Percentiles rank a stretch among this genome's conserved stretches.
Conservation (phyloP, 1,140 invertebrate species). For the Drosophila lacertosa region DNA sequence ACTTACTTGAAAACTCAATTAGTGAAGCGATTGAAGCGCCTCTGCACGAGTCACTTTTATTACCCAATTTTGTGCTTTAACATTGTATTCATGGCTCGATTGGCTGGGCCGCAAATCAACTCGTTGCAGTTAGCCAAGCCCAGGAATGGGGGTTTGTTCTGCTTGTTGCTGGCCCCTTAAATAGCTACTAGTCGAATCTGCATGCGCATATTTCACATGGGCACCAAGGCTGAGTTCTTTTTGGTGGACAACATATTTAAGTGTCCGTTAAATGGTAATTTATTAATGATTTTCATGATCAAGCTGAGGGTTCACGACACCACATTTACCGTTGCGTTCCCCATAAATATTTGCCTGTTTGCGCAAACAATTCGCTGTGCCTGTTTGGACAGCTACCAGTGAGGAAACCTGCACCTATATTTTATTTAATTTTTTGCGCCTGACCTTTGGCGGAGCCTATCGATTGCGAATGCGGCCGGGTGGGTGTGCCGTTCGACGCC, state of each 20-base stretch:
- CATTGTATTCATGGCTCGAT: constrained; percentile 7
- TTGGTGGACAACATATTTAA: not conserved
- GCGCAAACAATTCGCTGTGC: constrained; percentile 39
- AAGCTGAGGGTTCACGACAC: constrained; percentile 3
- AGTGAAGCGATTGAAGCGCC: constrained; percentile 34
- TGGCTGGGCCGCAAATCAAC: constrained; percentile 28
- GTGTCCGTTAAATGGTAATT: not conserved
- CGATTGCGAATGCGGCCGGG: constrained; percentile 64
- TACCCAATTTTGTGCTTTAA: constrained; percentile 41
- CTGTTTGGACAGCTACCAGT: constrained; percentile 26
- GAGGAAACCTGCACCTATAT: constrained; percentile 41
- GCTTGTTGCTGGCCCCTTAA: constrained; percentile 11
- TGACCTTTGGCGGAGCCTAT: constrained; percentile 69
- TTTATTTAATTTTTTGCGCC: constrained; percentile 60
- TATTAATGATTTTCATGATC: constrained; percentile 10
- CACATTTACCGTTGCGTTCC: not conserved
- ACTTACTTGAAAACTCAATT: constrained; percentile 75
- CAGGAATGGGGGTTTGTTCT: constrained; percentile 16
- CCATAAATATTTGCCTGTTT: constrained; percentile 35
- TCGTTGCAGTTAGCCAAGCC: constrained; percentile 18
- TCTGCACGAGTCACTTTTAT: constrained; percentile 38
- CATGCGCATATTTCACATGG: not conserved
- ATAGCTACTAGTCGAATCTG: constrained; percentile 12
- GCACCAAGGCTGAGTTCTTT: constrained; percentile 7
- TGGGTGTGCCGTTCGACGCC: constrained; percentile 67